Evolutionary conservation across 2,888 invertebrate species (phyloP).

Genomic region (Oscheius sp.): DNA sequence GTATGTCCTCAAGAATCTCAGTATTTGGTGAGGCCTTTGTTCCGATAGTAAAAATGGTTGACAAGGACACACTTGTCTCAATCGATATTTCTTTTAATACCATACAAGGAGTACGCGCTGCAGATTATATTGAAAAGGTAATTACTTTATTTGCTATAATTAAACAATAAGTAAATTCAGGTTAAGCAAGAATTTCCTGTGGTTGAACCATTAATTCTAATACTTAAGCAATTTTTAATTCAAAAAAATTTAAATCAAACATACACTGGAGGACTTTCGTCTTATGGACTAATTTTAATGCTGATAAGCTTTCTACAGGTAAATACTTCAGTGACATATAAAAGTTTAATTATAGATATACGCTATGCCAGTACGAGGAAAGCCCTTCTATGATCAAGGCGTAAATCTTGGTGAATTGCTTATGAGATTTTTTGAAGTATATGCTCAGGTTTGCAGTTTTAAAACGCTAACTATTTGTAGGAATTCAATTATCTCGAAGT

Average conservation of each 20-base stretch:
- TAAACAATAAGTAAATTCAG: slow-evolving; percentile 33
- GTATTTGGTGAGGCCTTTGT: slow-evolving; percentile 97
- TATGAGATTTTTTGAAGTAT: slow-evolving; percentile 73
- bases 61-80: slow-evolving; percentile 81
- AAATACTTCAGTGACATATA: too few relatives aligned
- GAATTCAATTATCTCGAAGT: slow-evolving; percentile 92
- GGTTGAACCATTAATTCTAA: slow-evolving; percentile 90
- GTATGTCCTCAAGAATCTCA: slow-evolving; percentile 76
- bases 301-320: slow-evolving; percentile 93
- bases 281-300: slow-evolving; percentile 97
- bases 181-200: slow-evolving; percentile 79
- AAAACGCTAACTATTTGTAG: too few relatives aligned
- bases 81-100: slow-evolving; percentile 99
- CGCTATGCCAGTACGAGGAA: slow-evolving; percentile 34
- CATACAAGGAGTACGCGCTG: slow-evolving; percentile 95
- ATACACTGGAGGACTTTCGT: slow-evolving; percentile 98
- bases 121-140: slow-evolving; percentile 75
- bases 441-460: slow-evolving; percentile 38
- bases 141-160: too few relatives aligned
- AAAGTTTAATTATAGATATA: slow-evolving; percentile 50
- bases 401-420: slow-evolving; percentile 81
- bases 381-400: slow-evolving; percentile 34
- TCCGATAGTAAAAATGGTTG: slow-evolving; percentile 89
- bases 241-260: slow-evolving; percentile 98
- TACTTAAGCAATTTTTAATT: slow-evolving; percentile 95